Evolutionary conservation across 2,888 invertebrate species (phyloP).

Genomic region (Aspidapion aeneum): DNA sequence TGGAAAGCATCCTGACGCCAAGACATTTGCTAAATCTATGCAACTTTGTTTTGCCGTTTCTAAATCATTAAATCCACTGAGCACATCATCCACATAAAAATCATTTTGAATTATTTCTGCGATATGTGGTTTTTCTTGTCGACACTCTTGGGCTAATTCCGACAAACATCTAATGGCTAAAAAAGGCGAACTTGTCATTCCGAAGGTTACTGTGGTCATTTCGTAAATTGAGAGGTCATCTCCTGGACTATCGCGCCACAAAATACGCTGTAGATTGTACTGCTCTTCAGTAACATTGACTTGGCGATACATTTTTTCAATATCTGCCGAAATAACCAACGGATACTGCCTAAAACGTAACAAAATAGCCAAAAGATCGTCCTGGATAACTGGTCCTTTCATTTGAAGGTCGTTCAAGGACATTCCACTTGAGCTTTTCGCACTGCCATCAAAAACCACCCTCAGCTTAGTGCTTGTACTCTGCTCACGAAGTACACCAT

Average conservation of each 20-base stretch:
- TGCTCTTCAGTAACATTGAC: background rate
- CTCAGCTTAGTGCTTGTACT: background rate
- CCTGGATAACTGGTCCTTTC: background rate
- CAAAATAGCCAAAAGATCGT: background rate
- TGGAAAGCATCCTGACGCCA: background rate
- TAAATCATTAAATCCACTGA: slow-evolving; percentile 13
- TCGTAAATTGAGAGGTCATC: background rate
- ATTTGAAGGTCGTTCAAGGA: background rate
- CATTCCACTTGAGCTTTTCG: background rate
- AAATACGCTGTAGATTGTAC: background rate
- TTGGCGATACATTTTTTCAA: background rate
- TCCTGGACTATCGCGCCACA: background rate
- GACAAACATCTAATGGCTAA: slow-evolving; percentile 3
- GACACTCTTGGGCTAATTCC: background rate
- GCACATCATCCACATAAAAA: slow-evolving; percentile 3
- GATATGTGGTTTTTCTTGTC: background rate
- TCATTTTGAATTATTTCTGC: background rate
- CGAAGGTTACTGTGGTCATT: slow-evolving; percentile 11
- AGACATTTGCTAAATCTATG: background rate
- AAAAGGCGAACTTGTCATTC: background rate
- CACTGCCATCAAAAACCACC: background rate
- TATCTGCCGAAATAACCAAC: background rate
- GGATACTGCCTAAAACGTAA: background rate
- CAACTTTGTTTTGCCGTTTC: background rate
- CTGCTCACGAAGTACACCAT: background rate